Base-by-base conservation (phyloP, 2,797 vertebrate species). In the Phaenicophaeus curvirostris region DNA sequence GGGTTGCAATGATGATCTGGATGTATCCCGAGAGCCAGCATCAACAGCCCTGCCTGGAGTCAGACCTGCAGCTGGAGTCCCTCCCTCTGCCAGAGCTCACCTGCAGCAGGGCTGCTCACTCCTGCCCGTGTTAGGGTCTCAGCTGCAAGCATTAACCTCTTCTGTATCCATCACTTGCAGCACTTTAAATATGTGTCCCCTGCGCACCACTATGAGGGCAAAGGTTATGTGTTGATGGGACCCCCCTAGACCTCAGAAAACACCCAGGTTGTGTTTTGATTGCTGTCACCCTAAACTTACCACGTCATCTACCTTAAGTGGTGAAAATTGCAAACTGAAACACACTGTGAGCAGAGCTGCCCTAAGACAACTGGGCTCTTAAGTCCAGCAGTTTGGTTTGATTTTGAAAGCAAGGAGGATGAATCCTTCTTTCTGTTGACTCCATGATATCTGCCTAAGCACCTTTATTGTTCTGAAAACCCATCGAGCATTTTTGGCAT, bases 71-170 rank as follows among this genome's bases (percentile, higher is more conserved):
- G 21, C 33, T 88, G 93, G 63, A 63, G 13, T 75, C 54, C n/a
- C 35, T 41, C 71, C 5, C 54, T 69, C 62, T 67, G 77, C 23
- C 85, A 81, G 74, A 59, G 44, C 53, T 44, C 15, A 1, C 30
- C 84, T 30, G 35, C 35, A 23, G n/a, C 59, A 33, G 44, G 33
- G 33, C 61, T 68, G 55, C 21, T n/a, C 8, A 0, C 62, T 53
- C 37, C 13, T 11, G 24, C 17, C 2, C 0, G 23, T 4, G 8
- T 28, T 1, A 1, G 25, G 39, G 16, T 17, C 62, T 41, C 15
- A 17, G 87, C 6, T 30, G 25, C 15, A 9, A 16, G 53, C 35
- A 6, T 15, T 11, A 8, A 13, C 39, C 13, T 55, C 51, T 61
- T 25, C 78, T 50, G 6, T 11, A 4, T 11, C 46, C 55, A 13